Evolutionary conservation across 2,888 invertebrate genomes (phyloP), one percentile per base, ranked within the genome.

Genomic region (Plebejus melissa): DNA sequence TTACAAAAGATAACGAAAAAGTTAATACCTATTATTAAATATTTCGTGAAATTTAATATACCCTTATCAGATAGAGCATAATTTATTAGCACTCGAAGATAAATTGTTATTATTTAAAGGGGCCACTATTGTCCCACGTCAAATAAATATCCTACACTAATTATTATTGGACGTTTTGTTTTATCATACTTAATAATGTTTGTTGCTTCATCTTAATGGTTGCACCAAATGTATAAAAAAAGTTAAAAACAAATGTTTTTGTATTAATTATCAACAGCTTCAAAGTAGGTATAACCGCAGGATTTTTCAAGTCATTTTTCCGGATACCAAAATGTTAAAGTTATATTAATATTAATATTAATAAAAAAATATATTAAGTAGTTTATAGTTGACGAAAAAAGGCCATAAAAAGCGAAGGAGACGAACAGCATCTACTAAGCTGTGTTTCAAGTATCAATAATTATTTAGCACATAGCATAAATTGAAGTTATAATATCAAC

Each of bases 1-100:
- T 46, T 22, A 46, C 71, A 46, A 71, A 22, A 22, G 82, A 84
- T 86, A 88, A 86, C 84, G 82, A 81, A 82, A 85, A 83, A 84
- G 83, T 82, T 72, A 76, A 75, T 54, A 22, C 22, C 22, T 22
- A 72, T 54, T 74, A 60, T 76, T 74, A 77, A 41, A 46, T 69
- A 74, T 70, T 77, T 76, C 84, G 82, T 85, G 84, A 87, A 90
- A 89, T 88, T 90, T 91, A 92, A 91, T 92, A 90, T 89, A 86
- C 84, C 83, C 79, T 86, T 92, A 92, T 91, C 91, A 80, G 80
- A 85, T 82, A 85, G 81, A 80, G 81, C 82, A 86, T 87, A 86
- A 89, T 87, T 86, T 84, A 84, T 85, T 84, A 88, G 86, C 85
- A 88, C 89, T 89, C 81, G 79, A 60, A 81, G 82, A 83, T 83